Evolutionary conservation across 2,113 vertebrate genomes (phyloP).

Genomic region (Procavia capensis): DNA sequence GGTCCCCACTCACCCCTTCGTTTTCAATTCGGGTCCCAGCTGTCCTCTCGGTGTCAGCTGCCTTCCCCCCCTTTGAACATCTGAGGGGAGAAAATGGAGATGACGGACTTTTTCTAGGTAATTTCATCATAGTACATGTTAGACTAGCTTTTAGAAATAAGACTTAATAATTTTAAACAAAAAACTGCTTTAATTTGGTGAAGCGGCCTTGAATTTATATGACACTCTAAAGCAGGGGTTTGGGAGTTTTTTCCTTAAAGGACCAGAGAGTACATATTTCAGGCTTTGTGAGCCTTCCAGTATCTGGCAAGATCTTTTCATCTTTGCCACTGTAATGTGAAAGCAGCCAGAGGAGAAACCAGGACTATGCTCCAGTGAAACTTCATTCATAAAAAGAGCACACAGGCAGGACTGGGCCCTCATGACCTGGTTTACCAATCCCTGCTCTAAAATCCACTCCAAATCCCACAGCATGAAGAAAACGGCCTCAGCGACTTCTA

Average conservation of each 20-base stretch:
- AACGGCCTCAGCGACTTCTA: background rate
- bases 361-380: background rate
- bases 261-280: background rate
- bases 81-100: slow-evolving; percentile 48
- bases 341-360: background rate
- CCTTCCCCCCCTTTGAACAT: slow-evolving; percentile 74
- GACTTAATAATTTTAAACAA: slow-evolving; percentile 31
- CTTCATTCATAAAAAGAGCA: background rate
- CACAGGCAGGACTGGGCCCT: background rate
- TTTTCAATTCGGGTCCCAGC: slow-evolving; percentile 54
- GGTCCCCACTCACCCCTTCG: slow-evolving; percentile 76
- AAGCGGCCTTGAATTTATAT: slow-evolving; percentile 34
- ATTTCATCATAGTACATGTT: background rate
- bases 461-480: background rate
- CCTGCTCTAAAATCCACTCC: background rate
- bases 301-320: background rate
- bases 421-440: background rate
- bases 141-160: slow-evolving; percentile 49
- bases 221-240: slow-evolving; percentile 2
- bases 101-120: background rate
- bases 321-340: background rate
- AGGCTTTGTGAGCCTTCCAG: background rate
- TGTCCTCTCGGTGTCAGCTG: slow-evolving; percentile 44
- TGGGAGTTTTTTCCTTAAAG: slow-evolving; percentile 41
- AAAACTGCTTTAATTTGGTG: slow-evolving; percentile 19